phyloP scores from a whole-genome alignment of 2,888 invertebrate species.

The Rhaphigaster nebulosa region DNA sequence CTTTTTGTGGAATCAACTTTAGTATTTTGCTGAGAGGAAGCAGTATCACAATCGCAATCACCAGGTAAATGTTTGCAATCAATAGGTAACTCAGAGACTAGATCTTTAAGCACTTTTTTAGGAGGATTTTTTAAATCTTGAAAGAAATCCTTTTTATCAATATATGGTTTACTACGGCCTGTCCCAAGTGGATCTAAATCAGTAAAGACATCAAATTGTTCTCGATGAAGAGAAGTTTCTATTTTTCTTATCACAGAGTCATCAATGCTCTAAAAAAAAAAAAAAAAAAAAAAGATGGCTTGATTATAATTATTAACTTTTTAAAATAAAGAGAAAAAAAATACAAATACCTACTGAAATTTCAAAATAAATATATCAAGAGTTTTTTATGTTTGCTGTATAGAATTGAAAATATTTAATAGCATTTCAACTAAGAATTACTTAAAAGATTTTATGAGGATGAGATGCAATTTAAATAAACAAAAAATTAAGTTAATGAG shows the following conservation, averaged over 20 bases:
- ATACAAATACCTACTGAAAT: not conserved
- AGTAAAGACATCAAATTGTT: constrained; percentile 83
- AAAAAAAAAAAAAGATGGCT: not conserved
- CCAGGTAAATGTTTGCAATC: constrained; percentile 66
- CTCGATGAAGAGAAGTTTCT: constrained; percentile 57
- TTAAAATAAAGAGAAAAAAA: too few species aligned
- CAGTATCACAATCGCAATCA: constrained; percentile 64
- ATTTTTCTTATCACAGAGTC: constrained; percentile 57
- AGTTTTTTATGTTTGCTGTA: not conserved
- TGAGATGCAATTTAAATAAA: not conserved
- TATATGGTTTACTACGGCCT: constrained; percentile 91
- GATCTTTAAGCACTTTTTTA: constrained; percentile 91
- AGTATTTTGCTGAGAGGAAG: constrained; percentile 1
- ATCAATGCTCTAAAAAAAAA: constrained; percentile 61
- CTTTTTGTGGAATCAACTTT: constrained; percentile 56
- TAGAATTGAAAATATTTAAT: not conserved
- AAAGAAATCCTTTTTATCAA: constrained; percentile 96
- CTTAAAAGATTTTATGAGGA: not conserved
- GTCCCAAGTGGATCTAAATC: constrained; percentile 94
- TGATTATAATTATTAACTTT: not conserved
- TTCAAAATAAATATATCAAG: not conserved
- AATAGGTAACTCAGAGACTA: constrained; percentile 71
- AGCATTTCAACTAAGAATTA: not conserved
- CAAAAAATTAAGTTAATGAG: constrained; percentile 55
- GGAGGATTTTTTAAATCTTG: constrained; percentile 95